phyloP scores from a whole-genome alignment of 2,888 invertebrate genomes.

The Plutella xylostella region DNA sequence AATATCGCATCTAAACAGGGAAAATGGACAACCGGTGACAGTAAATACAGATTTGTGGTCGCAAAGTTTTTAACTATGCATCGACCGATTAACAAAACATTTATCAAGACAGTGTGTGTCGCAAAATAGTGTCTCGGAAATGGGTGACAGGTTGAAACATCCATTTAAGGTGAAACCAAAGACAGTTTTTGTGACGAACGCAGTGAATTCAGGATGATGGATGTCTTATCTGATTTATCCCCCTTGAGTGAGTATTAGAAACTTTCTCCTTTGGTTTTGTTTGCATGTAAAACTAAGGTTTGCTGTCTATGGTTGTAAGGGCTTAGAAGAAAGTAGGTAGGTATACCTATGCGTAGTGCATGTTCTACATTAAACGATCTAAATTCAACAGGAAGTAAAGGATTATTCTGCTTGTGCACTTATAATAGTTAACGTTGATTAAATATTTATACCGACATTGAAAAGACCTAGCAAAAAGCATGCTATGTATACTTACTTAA shows the following conservation, averaged over 20 bases:
- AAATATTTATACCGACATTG: too few species aligned
- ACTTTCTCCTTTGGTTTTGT: too few species aligned
- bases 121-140: slow-evolving; percentile 43
- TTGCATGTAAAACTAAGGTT: too few species aligned
- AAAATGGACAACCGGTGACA: slow-evolving; percentile 41
- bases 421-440: too few species aligned
- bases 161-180: slow-evolving; percentile 57
- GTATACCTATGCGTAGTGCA: too few species aligned
- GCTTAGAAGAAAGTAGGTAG: too few species aligned
- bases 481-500: too few species aligned
- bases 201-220: slow-evolving; percentile 43
- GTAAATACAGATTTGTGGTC: slow-evolving; percentile 16
- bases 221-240: slow-evolving; percentile 51
- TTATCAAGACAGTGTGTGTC: background rate
- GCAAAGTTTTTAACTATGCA: slow-evolving; percentile 18
- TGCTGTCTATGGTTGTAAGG: too few species aligned
- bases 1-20: slow-evolving; percentile 37
- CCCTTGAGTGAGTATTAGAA: slow-evolving; percentile 57
- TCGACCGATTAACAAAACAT: slow-evolving; percentile 17
- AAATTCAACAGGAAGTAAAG: too few species aligned
- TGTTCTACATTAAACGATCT: too few species aligned
- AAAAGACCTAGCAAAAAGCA: too few species aligned
- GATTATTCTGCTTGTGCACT: too few species aligned
- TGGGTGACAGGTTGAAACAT: slow-evolving; percentile 60
- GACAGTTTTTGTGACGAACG: slow-evolving; percentile 26